Evolutionary conservation across 37 sponge, comb jelly and placozoan genomes (phyloP), one percentile per base, ranked within the genome.

Genomic region (Petrosia ficiformis): DNA sequence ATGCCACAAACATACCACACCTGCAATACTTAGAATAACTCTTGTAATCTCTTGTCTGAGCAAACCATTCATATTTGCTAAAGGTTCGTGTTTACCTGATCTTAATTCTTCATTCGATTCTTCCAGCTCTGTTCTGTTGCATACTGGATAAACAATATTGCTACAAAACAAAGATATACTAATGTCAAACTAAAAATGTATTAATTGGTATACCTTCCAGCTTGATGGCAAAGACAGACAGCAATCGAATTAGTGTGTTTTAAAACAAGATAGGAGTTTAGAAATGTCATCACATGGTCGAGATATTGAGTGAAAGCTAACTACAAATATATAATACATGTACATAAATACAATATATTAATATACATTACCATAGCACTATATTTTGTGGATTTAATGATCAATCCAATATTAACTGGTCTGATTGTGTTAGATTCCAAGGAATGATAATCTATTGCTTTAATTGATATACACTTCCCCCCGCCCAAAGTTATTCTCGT

Each of bases 231-330:
- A 4, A 90, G 36, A 39, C 83, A 71, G 39, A 94, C 79, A 14
- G 87, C 91, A 3, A 94, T 54, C 14, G 61, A 60, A 70, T 94
- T 81, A 16, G 65, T 42, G 21, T 82, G 87, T 39, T 65, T 64
- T 34, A 82, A 28, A 59, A 86, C 71, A n/a, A 82, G 69, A 76
- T 89, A 86, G 0, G 84, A 70, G 54, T 94, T 94, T 5, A 75
- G 31, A 57, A 90, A 94, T 0, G 81, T 81, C 22, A 77, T 38
- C 19, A 85, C 65, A 31, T 76, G 65, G 32, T 87, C 80, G 67
- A 92, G 61, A 48, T 78, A 86, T 67, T 84, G 68, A 0, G 42
- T 22, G 28, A 90, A 30, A 39, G 83, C 39, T 24, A 88, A 79
- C 79, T 88, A 71, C 30, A 67, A 44, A 21, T 42, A 67, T 1